phyloP scores from a whole-genome alignment of 2,113 vertebrate genomes.

The Amazona vittata region DNA sequence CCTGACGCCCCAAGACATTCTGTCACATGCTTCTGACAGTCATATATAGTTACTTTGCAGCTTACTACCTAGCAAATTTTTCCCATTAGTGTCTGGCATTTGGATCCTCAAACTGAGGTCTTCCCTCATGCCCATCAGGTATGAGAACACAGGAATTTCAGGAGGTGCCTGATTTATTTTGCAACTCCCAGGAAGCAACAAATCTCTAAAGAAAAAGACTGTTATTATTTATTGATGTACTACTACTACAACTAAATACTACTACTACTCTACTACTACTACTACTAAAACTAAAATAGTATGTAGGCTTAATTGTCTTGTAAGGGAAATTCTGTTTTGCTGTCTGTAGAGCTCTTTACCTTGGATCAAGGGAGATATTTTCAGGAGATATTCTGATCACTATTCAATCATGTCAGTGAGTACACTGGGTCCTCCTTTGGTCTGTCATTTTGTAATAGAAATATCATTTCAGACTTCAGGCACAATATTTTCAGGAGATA shows the following conservation, averaged over 20 bases:
- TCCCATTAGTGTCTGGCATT: background rate
- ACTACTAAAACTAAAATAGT: background rate
- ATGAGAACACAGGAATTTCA: background rate
- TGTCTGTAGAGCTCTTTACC: background rate
- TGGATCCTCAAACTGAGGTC: background rate
- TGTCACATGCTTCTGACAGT: background rate
- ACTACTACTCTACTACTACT: background rate
- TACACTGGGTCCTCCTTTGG: background rate
- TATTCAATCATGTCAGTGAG: background rate
- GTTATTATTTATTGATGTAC: no score
- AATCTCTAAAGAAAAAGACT: background rate
- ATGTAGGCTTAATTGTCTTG: background rate
- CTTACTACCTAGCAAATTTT: background rate
- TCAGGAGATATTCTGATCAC: background rate
- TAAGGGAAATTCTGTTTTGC: background rate
- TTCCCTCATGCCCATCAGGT: background rate
- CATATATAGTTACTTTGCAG: background rate
- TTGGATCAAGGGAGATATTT: background rate
- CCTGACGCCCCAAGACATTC: background rate
- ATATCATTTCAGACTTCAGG: background rate
- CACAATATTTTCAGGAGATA: background rate
- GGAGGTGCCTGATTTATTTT: background rate
- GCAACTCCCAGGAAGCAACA: background rate
- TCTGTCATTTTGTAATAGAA: background rate
- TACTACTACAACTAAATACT: background rate